Evolutionary conservation across 2,888 invertebrate genomes (phyloP).

Genomic region (Alcis repandata): DNA sequence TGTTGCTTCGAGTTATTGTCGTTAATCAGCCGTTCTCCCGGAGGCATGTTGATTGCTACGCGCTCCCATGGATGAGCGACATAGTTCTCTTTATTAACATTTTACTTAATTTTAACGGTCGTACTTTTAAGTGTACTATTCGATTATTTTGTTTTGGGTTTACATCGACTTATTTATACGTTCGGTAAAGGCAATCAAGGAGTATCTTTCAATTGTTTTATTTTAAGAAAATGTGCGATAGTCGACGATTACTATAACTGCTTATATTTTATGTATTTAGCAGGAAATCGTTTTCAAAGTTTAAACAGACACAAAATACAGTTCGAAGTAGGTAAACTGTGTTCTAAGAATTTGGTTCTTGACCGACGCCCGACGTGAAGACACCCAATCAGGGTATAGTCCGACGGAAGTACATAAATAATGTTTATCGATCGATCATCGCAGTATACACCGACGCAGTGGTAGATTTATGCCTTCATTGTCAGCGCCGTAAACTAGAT

Average conservation of each 20-base stretch:
- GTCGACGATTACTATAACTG: no score
- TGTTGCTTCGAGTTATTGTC: conserved; percentile 84
- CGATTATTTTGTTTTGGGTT: conserved; percentile 41
- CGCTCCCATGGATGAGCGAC: conserved; percentile 50
- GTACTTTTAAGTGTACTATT: conserved; percentile 54
- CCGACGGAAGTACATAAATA: conserved; percentile 84
- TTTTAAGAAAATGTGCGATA: neutral
- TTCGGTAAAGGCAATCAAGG: neutral
- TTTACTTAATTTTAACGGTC: conserved; percentile 69
- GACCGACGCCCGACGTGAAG: conserved; percentile 62
- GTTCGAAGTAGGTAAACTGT: no score
- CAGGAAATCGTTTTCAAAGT: no score
- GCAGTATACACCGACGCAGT: conserved; percentile 76
- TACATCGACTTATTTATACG: conserved; percentile 13
- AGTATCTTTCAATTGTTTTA: neutral
- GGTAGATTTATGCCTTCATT: conserved; percentile 86
- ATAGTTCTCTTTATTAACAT: conserved; percentile 76
- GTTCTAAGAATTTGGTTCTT: conserved; percentile 51
- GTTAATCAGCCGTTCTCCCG: conserved; percentile 77
- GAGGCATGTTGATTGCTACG: conserved; percentile 77
- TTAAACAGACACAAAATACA: no score
- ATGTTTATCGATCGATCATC: conserved; percentile 86
- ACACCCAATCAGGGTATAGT: conserved; percentile 65
- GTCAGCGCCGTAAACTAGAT: conserved; percentile 86
- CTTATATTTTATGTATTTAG: no score